Evolutionary conservation across 1,140 invertebrate species (phyloP), one percentile per base, ranked within the genome.

Genomic region (Piezodorus guildinii): DNA sequence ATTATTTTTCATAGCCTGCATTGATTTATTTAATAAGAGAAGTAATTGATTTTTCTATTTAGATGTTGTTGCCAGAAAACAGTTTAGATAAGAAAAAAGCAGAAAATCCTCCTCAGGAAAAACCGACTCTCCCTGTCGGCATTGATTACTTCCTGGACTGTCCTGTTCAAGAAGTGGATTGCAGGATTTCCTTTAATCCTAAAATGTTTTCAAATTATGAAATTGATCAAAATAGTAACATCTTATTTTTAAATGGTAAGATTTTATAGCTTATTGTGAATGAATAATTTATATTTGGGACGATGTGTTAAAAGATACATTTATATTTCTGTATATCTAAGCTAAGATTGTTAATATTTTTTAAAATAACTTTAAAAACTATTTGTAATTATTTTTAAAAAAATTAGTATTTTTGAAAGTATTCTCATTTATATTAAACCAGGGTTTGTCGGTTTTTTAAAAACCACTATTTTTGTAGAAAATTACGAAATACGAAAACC

Each of bases 81-180:
- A 56, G 21, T 25, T 56, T 19, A 56, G 23, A 16, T 3, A 56
- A 56, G 52, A 23, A 21, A 56, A 56, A 56, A 25, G 5, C 17
- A 5, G 52, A 23, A 4, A 23, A 56, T 16, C 17, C 19, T 3
- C 19, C 19, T 6, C 23, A 21, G 5, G 52, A 56, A 25, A 56
- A 23, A 25, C 19, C 23, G 1, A 62, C 46, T 17, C 34, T 65
- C 3, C 60, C 60, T 15, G 15, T 16, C 3, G 45, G 39, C 6
- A 21, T 56, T 15, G 60, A 62, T 43, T 62, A 54, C 21, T 65
- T 65, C 19, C n/a, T 62, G 10, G 60, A 65, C 27, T 62, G 51
- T 54, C 51, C 60, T 3, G 12, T 58, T 9, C 27, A 17, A n/a
- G 58, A 61, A 25, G 15, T 43, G 16, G 30, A 61, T 61, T 43